Percentiles rank a stretch among this genome's conserved stretches.
Conservation (phyloP, 2,888 invertebrate species). For the Eristalinus sepulchralis region DNA sequence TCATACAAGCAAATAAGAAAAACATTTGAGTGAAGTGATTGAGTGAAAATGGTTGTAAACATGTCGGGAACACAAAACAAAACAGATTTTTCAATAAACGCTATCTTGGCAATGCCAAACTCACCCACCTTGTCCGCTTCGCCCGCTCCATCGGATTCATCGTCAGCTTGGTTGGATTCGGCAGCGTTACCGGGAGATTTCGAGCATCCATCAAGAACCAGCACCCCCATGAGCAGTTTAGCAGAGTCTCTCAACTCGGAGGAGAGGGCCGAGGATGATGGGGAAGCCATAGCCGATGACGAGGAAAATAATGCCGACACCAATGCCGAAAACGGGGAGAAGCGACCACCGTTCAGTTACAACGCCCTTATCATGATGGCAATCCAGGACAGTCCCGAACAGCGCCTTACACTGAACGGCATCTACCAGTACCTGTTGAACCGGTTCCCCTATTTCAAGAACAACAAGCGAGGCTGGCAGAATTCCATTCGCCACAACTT, state of each 20-base stretch:
- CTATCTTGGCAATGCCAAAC: constrained; percentile 84
- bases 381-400: constrained; percentile 96
- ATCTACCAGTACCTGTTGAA: constrained; percentile 99
- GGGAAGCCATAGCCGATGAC: constrained; percentile 72
- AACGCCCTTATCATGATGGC: constrained; percentile 99
- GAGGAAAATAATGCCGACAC: constrained; percentile 74
- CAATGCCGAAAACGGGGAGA: constrained; percentile 81
- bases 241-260: constrained; percentile 75
- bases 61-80: constrained; percentile 81
- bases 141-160: neutral
- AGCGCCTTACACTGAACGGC: constrained; percentile 95
- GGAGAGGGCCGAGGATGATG: constrained; percentile 73
- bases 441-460: constrained; percentile 98
- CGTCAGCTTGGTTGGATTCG: constrained; percentile 71
- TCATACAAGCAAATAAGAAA: constrained; percentile 1
- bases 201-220: constrained; percentile 78
- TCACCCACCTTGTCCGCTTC: neutral
- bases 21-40: constrained; percentile 47
- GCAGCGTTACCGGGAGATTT: constrained; percentile 77
- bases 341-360: constrained; percentile 98
- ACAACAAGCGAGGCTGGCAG: constrained; percentile 99
- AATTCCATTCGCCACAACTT: constrained; percentile 99
- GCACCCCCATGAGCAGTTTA: constrained; percentile 79
- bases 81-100: constrained; percentile 91
- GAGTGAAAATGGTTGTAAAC: constrained; percentile 77